phyloP scores from a whole-genome alignment of 1,140 invertebrate genomes.

The Phthorimaea operculella region DNA sequence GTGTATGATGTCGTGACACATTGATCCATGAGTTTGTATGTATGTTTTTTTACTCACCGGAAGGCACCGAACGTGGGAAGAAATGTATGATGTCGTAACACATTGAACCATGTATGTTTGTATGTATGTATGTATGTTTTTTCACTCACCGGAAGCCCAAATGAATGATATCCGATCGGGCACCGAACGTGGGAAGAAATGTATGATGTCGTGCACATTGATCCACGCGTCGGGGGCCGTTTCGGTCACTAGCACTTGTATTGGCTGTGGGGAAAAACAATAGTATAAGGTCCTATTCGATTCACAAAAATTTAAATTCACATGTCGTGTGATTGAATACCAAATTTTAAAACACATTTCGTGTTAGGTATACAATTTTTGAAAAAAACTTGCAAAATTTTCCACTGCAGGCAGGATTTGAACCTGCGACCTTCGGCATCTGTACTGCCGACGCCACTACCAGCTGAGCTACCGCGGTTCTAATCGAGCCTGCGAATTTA shows the following conservation, averaged over 20 bases:
- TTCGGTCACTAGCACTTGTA: slow-evolving; percentile 53
- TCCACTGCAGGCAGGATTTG: no score
- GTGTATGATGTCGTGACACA: slow-evolving; percentile 88
- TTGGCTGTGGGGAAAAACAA: slow-evolving; percentile 9
- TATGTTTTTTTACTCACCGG: slow-evolving; percentile 61
- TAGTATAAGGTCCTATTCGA: no score
- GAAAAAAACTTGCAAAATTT: no score
- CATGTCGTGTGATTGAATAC: no score
- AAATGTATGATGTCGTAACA: slow-evolving; percentile 91
- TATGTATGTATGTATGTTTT: no score
- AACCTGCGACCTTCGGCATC: no score
- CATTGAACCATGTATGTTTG: slow-evolving; percentile 88
- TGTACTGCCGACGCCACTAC: no score
- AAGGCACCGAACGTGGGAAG: slow-evolving; percentile 72
- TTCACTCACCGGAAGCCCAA: slow-evolving; percentile 82
- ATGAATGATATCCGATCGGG: slow-evolving; percentile 77
- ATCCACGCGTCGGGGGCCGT: slow-evolving; percentile 79
- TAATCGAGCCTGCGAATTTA: no score
- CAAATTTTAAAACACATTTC: no score
- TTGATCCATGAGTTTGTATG: slow-evolving; percentile 83
- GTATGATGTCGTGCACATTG: slow-evolving; percentile 90
- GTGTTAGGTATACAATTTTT: no score
- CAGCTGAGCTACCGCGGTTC: no score
- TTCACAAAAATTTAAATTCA: no score
- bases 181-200: slow-evolving; percentile 77